phyloP scores from a whole-genome alignment of 2,888 invertebrate species.

The Lampropteryx suffumata region DNA sequence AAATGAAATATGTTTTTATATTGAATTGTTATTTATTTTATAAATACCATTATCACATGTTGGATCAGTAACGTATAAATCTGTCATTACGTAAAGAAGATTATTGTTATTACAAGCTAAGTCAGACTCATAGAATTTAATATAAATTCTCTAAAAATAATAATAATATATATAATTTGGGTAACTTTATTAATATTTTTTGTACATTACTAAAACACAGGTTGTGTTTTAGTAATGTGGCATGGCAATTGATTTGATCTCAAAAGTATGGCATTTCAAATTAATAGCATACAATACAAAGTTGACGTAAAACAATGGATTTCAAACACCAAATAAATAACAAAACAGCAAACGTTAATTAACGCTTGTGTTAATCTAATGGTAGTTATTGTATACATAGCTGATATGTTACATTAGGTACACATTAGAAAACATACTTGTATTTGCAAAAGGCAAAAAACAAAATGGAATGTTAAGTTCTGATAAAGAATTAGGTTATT shows the following conservation, averaged over 20 bases:
- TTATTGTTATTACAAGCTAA: conserved; percentile 56
- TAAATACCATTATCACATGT: conserved; percentile 79
- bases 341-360: background rate
- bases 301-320: background rate
- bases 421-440: conserved; percentile 4
- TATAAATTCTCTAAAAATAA: conserved; percentile 69
- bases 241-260: conserved; percentile 67
- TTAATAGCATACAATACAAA: conserved; percentile 34
- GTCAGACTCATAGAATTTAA: conserved; percentile 79
- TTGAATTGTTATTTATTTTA: conserved; percentile 49
- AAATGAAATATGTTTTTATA: conserved; percentile 29
- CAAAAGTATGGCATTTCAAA: conserved; percentile 67
- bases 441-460: conserved; percentile 7
- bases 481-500: conserved; percentile 39
- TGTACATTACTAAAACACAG: conserved; percentile 79
- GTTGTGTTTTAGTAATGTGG: too few species aligned
- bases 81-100: conserved; percentile 64
- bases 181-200: conserved; percentile 73
- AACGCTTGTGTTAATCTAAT: background rate
- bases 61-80: conserved; percentile 61
- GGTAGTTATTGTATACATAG: background rate
- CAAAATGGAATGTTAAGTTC: conserved; percentile 59
- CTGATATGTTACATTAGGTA: conserved; percentile 18
- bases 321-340: background rate
- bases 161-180: conserved; percentile 66